Conservation (phyloP, 2,113 vertebrate species). For the Mustelus asterias region DNA sequence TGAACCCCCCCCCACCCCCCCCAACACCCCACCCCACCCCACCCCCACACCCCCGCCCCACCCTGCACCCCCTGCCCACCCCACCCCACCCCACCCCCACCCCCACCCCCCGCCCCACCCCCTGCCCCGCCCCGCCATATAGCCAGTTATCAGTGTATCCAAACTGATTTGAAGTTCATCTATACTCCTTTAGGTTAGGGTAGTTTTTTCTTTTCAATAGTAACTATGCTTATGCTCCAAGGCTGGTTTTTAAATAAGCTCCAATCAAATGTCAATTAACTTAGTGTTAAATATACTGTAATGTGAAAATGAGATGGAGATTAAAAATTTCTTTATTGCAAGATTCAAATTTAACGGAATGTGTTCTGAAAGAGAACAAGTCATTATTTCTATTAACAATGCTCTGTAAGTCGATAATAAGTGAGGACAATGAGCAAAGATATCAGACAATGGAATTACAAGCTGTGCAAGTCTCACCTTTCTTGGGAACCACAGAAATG, state of each 20-base stretch:
- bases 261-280: neutral
- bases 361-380: neutral
- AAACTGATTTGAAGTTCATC: too few species aligned
- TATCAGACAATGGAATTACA: neutral
- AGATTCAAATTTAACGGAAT: constrained; percentile 6
- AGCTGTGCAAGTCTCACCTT: neutral
- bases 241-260: neutral
- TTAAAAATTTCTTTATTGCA: constrained; percentile 21
- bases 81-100: too few species aligned
- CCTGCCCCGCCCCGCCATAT: too few species aligned
- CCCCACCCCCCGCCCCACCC: too few species aligned
- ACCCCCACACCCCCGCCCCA: too few species aligned
- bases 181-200: neutral
- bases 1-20: too few species aligned
- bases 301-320: neutral
- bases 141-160: too few species aligned
- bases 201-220: neutral
- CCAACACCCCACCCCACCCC: too few species aligned
- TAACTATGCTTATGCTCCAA: neutral
- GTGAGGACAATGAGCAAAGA: neutral
- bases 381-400: constrained; percentile 24
- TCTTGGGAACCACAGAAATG: constrained; percentile 17
- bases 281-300: neutral
- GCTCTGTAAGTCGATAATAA: constrained; percentile 10
- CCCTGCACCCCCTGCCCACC: too few species aligned